Evolutionary conservation across 2,113 vertebrate species (phyloP).

Genomic region (Pagrus major): DNA sequence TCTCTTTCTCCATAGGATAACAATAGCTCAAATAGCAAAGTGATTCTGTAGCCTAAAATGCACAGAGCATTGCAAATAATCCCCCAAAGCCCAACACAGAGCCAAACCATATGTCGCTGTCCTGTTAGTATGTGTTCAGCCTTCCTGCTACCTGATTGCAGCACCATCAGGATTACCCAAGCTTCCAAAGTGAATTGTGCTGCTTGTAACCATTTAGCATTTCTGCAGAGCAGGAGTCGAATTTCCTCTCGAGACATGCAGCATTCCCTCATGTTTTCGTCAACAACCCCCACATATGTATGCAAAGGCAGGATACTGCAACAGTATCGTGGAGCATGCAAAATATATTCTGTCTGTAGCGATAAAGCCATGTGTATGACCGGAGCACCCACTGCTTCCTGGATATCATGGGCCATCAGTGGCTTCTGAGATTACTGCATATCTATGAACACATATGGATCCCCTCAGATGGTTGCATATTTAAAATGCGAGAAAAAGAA

Average conservation of each 20-base stretch:
- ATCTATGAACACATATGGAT: conserved; percentile 10
- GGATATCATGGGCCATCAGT: conserved; percentile 13
- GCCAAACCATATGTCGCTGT: conserved; percentile 37
- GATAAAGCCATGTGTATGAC: background rate
- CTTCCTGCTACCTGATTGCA: conserved; percentile 30
- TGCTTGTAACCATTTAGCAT: conserved; percentile 28
- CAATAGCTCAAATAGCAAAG: background rate
- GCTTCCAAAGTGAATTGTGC: conserved; percentile 35
- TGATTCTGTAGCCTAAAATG: conserved; percentile 18
- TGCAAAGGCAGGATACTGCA: conserved; percentile 27
- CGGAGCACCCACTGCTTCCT: background rate
- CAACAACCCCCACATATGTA: conserved; percentile 40
- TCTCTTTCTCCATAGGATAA: background rate
- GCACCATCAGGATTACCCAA: conserved; percentile 38
- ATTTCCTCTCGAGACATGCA: conserved; percentile 20
- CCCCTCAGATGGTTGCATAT: background rate
- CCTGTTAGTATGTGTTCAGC: conserved; percentile 32
- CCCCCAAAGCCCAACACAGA: conserved; percentile 34
- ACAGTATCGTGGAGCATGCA: conserved; percentile 18
- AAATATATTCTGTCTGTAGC: conserved; percentile 21
- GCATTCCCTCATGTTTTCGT: conserved; percentile 7
- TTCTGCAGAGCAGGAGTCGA: conserved; percentile 26
- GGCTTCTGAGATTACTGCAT: conserved; percentile 10
- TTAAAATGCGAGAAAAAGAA: background rate
- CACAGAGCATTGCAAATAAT: conserved; percentile 40